Percentiles rank a stretch among this genome's conserved stretches.
phyloP scores from a whole-genome alignment of 2,113 vertebrate species.

The Suricata suricatta region DNA sequence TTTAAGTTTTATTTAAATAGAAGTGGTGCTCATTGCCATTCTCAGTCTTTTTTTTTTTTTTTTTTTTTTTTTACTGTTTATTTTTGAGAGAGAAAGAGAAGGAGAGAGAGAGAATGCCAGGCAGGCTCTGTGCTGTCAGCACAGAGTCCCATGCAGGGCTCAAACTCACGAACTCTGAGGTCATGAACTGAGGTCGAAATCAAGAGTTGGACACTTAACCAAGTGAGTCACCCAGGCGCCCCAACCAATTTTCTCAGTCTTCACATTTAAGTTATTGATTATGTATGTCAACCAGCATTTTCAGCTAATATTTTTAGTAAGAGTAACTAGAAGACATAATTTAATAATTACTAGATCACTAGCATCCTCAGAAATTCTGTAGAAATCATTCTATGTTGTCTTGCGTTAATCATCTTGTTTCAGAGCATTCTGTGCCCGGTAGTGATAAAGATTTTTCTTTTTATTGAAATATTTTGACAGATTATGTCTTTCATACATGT shows the following conservation, averaged over 20 bases:
- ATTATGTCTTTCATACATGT: background rate
- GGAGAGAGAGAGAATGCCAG: background rate
- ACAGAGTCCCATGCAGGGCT: no score
- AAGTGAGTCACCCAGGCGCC: no score
- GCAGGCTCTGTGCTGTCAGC: no score
- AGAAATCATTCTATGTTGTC: background rate
- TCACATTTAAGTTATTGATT: background rate
- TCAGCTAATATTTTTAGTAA: slow-evolving; percentile 6
- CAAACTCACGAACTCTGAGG: no score
- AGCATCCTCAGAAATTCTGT: background rate
- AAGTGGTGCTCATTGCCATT: background rate
- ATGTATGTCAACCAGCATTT: background rate
- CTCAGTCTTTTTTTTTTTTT: background rate
- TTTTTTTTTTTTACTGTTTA: background rate
- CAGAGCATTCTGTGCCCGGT: background rate
- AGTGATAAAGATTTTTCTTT: background rate
- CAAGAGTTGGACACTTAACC: no score
- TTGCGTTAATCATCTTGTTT: background rate
- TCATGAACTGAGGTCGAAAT: no score
- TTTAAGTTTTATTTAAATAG: background rate
- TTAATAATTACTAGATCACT: background rate
- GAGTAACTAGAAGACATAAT: background rate
- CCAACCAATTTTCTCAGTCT: no score
- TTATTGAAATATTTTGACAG: background rate
- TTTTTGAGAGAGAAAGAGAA: background rate